Conservation (phyloP, 2,797 vertebrate species). For the Tragopan temminckii region DNA sequence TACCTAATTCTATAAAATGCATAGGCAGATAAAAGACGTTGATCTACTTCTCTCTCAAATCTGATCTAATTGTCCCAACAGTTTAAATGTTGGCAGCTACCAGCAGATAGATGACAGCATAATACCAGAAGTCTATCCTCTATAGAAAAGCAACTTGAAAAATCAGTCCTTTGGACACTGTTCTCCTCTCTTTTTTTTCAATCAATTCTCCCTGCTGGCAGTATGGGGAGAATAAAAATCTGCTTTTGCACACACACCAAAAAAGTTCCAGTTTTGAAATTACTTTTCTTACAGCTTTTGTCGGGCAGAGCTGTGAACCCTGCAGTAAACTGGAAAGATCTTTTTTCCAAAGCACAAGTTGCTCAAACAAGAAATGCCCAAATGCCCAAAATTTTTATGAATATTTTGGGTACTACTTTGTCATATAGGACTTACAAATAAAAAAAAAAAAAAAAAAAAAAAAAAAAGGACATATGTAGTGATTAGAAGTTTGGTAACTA, state of each 20-base stretch:
- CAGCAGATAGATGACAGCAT: neutral
- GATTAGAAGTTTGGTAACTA: neutral
- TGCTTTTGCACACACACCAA: neutral
- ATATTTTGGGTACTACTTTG: neutral
- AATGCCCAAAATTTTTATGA: neutral
- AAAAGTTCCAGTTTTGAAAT: neutral
- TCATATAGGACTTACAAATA: neutral
- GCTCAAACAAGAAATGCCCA: neutral
- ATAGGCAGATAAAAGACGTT: neutral
- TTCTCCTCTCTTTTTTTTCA: neutral
- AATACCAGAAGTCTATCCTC: neutral
- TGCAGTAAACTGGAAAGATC: neutral
- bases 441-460: neutral
- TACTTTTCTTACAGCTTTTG: neutral
- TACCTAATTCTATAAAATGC: neutral
- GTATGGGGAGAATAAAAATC: neutral
- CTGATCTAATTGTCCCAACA: neutral
- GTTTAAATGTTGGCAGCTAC: neutral
- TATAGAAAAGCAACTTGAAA: neutral
- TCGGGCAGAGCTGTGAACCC: neutral
- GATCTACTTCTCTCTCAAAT: neutral
- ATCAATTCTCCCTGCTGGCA: no score
- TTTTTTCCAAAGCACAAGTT: neutral
- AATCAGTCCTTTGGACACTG: neutral
- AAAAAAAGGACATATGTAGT: neutral